Evolutionary conservation across 2,797 vertebrate species (phyloP), one percentile per base, ranked within the genome.

Genomic region (Epinephelus awoara): DNA sequence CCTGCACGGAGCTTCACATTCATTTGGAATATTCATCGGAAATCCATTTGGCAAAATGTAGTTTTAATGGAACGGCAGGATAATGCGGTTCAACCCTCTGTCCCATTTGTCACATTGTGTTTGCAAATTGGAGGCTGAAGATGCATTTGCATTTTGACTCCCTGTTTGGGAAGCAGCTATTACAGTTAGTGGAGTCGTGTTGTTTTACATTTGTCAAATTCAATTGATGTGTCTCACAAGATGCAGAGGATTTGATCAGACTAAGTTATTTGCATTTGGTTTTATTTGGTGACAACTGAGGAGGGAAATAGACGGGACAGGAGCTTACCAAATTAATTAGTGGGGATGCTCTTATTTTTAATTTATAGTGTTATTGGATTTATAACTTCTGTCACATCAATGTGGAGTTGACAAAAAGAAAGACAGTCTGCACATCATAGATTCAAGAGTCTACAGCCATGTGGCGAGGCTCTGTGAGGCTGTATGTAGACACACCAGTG

Each of bases 21-120:
- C 40, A 42, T 12, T 42, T 42, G 9, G 9, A 56, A 40, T 25
- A 63, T 40, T 38, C 21, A 46, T 38, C 6, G 2, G 21, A 21
- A 61, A 64, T 49, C 57, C 25, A 38, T 64, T 61, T 42, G 47
- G 13, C 4, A 46, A 68, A 75, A 81, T 77, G 42, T 12, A n/a
- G 15, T 69, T 81, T 66, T 57, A 81, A 76, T 56, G 49, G 59
- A 49, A 42, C 2, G 0, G 14, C n/a, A 61, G 55, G 69, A 17
- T 25, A n/a, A 23, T 58, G 66, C 0, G 2, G 6, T 21, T 56
- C 9, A 19, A 25, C 42, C 62, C 23, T 42, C n/a, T 38, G 19
- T 17, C n/a, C 50, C 40, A 18, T 70, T 23, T 75, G 40, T 76
- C 47, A 64, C 29, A 56, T 40, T 50, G 29, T 23, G 27, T 64